phyloP scores from a whole-genome alignment of 2,888 invertebrate genomes.

The Hecatera dysodea region DNA sequence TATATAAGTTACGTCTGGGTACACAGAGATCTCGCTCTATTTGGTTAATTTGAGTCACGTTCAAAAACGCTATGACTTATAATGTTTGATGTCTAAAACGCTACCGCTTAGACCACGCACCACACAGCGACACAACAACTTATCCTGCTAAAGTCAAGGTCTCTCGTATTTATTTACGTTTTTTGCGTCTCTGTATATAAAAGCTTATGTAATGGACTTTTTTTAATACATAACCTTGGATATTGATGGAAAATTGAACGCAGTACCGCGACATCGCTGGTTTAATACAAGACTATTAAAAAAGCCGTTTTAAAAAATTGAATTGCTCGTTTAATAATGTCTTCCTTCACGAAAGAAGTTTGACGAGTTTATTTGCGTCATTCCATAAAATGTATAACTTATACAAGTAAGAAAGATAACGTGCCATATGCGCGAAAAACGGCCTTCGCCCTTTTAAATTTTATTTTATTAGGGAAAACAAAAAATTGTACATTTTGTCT shows the following conservation, averaged over 20 bases:
- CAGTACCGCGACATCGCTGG: conserved; percentile 29
- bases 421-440: no score
- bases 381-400: no score
- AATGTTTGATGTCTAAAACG: neutral
- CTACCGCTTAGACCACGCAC: neutral
- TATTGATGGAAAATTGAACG: conserved; percentile 22
- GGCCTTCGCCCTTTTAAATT: no score
- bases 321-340: neutral
- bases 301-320: neutral
- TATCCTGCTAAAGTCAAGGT: conserved; percentile 42
- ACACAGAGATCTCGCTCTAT: no score
- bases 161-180: conserved; percentile 54
- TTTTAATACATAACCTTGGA: conserved; percentile 40
- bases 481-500: no score
- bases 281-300: neutral
- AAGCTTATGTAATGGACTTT: conserved; percentile 33
- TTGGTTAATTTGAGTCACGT: no score
- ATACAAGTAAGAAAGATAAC: no score
- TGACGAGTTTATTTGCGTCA: no score
- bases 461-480: no score
- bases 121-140: neutral
- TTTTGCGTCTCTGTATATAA: conserved; percentile 42
- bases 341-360: no score
- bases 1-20: no score
- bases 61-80: no score